Evolutionary conservation across 2,888 invertebrate species (phyloP).

Genomic region (Caenorhabditis macrosperma): DNA sequence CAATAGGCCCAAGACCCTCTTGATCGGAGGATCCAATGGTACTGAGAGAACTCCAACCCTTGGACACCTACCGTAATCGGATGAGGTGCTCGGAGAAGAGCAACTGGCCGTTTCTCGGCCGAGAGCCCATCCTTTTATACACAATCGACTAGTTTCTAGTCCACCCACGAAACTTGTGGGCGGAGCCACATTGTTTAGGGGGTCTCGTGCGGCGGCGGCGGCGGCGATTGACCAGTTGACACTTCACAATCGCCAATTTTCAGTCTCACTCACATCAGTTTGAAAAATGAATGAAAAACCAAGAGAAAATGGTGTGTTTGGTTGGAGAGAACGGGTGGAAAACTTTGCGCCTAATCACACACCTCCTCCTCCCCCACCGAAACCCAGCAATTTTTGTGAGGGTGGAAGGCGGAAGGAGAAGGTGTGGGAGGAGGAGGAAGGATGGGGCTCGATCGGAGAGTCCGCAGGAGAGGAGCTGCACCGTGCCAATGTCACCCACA

Average conservation of each 20-base stretch:
- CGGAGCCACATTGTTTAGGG: not conserved
- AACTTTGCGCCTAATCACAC: conserved; percentile 19
- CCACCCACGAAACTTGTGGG: not conserved
- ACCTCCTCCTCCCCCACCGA: not conserved
- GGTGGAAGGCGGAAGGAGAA: conserved; percentile 10
- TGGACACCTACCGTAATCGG: too few species aligned
- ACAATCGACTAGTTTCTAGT: too few species aligned
- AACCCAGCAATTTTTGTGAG: conserved; percentile 31
- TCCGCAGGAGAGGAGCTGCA: conserved; percentile 1
- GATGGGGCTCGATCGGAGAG: too few species aligned
- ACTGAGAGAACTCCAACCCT: too few species aligned
- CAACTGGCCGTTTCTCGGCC: too few species aligned
- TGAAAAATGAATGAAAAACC: conserved; percentile 24
- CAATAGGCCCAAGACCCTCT: too few species aligned
- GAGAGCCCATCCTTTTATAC: too few species aligned
- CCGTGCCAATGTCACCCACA: conserved; percentile 36
- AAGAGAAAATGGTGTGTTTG: conserved; percentile 25
- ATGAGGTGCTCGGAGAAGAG: too few species aligned
- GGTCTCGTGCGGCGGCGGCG: not conserved
- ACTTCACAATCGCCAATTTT: not conserved
- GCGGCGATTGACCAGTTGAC: not conserved
- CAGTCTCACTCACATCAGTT: conserved; percentile 39
- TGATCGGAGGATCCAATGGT: too few species aligned
- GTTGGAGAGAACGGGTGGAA: not conserved
- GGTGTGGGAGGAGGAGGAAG: not conserved